These are phyloP conservation scores for Dendrolimus pini DNA, from an alignment of 2,888 invertebrate genomes.

Conservation along the genomic window DNA sequence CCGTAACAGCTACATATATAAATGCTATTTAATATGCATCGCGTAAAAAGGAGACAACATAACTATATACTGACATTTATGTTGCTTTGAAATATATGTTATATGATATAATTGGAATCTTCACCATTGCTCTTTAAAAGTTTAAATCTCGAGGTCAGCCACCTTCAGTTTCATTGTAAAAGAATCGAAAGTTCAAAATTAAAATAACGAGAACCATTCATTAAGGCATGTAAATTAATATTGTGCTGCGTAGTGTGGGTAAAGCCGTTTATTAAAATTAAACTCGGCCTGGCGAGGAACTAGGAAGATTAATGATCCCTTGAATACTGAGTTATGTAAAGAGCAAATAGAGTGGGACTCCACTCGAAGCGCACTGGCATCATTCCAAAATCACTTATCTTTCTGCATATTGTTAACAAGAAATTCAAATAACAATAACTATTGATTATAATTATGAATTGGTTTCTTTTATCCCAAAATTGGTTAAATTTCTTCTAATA, in stretches of 20 bases:
- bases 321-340: slow-evolving; percentile 74
- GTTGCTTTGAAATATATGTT: neutral
- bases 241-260: slow-evolving; percentile 50
- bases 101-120: neutral
- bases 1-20: too few relatives aligned
- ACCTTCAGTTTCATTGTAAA: neutral
- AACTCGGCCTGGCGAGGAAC: slow-evolving; percentile 69
- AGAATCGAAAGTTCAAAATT: slow-evolving; percentile 1
- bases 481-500: too few relatives aligned
- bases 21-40: too few relatives aligned
- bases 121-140: neutral
- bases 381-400: slow-evolving; percentile 72
- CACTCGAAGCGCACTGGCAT: slow-evolving; percentile 62
- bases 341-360: slow-evolving; percentile 68
- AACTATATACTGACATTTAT: neutral
- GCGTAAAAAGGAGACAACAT: too few relatives aligned
- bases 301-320: slow-evolving; percentile 74
- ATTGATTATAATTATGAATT: too few relatives aligned
- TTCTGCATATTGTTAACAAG: slow-evolving; percentile 53
- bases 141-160: neutral
- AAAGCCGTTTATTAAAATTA: slow-evolving; percentile 74
- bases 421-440: slow-evolving; percentile 21
- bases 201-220: slow-evolving; percentile 48
- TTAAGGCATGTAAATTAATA: slow-evolving; percentile 64
- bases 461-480: too few relatives aligned